Evolutionary conservation across 2,888 invertebrate genomes (phyloP), one percentile per base, ranked within the genome.

Genomic region (Unio delphinus): DNA sequence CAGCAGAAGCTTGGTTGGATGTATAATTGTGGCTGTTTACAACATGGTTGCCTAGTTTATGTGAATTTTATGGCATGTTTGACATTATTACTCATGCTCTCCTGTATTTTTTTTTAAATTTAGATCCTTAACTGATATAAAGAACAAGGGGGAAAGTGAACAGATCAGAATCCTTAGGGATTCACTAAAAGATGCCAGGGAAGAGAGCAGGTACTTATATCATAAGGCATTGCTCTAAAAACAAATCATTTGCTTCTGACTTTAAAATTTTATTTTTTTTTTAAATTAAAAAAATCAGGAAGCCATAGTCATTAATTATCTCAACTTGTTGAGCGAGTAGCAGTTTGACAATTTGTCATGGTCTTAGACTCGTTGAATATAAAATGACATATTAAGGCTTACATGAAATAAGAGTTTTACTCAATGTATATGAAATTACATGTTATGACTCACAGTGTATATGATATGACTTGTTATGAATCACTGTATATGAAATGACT

Each of bases 101-200:
- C 59, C 23, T 23, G 18, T 45, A 63, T 18, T 26, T 18, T 58
- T 54, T 17, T 65, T 23, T 23, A 23, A 23, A 70, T 76, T 28
- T 71, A 84, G 84, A 57, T 79, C 75, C 30, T 65, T 84, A 26
- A 77, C 79, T 68, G 79, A 80, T 60, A 79, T 78, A 11, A 74
- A 70, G 23, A 67, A 74, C 7, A 65, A 73, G 60, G 71, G 78
- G 28, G 84, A 82, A 59, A 76, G 75, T 56, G 84, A 84, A 18
- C 77, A 82, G 57, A 67, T 83, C 18, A 66, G 65, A n/a, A 58
- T 65, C 15, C 70, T 83, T 56, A 72, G 72, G 58, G 73, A 82
- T 34, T 68, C 79, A 17, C 68, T 82, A 20, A 63, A 74, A 17
- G 79, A 79, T 11, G 75, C 72, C 15, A 70, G 75, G 55, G 80